Evolutionary conservation across 1,140 invertebrate genomes (phyloP).

Genomic region (Antheraea mylitta): DNA sequence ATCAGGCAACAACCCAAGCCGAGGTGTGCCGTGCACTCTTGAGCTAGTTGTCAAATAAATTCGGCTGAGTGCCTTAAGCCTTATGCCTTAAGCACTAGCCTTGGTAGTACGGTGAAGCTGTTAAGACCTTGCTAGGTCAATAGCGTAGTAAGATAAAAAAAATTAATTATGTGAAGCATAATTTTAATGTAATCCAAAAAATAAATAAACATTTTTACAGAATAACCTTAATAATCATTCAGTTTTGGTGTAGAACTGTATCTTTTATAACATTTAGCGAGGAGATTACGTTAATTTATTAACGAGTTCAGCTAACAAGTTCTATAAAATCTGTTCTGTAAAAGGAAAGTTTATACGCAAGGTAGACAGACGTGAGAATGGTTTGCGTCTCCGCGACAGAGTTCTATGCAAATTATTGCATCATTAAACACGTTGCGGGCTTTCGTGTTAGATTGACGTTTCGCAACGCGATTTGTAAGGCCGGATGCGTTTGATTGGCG

Average conservation of each 20-base stretch:
- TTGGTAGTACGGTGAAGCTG: too few species aligned
- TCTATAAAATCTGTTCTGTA: slow-evolving; percentile 31
- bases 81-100: too few species aligned
- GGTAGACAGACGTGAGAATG: slow-evolving; percentile 70
- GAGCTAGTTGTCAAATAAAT: too few species aligned
- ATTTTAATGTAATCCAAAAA: too few species aligned
- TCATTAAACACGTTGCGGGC: slow-evolving; percentile 69
- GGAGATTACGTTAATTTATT: slow-evolving; percentile 28
- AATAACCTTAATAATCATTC: not conserved
- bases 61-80: too few species aligned
- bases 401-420: slow-evolving; percentile 75
- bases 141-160: too few species aligned
- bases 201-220: too few species aligned
- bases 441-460: slow-evolving; percentile 67
- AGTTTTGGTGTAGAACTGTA: not conserved
- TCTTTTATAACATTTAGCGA: slow-evolving; percentile 8
- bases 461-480: slow-evolving; percentile 47
- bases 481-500: slow-evolving; percentile 67
- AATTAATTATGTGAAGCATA: too few species aligned
- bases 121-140: too few species aligned
- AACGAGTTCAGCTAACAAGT: slow-evolving; percentile 47
- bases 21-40: too few species aligned
- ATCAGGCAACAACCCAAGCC: too few species aligned
- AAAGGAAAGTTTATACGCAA: slow-evolving; percentile 48
- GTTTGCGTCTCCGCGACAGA: slow-evolving; percentile 47